Percentiles rank a stretch among this genome's conserved stretches.
Evolutionary conservation across 2,113 vertebrate species (phyloP).

Genomic region (Stictonetta naevosa): DNA sequence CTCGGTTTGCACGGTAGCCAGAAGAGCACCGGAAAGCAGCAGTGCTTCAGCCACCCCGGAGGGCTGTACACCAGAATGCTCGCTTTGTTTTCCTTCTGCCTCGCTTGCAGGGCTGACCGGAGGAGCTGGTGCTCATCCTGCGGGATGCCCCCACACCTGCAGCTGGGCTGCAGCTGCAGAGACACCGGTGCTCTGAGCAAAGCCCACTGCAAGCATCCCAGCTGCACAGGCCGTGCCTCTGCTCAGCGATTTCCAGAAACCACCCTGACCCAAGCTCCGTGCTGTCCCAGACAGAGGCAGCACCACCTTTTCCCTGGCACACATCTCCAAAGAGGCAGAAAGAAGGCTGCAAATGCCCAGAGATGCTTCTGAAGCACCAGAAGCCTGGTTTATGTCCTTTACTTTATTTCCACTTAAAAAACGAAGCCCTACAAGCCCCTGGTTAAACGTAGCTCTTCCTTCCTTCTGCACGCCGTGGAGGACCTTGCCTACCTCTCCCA

Average conservation of each 20-base stretch:
- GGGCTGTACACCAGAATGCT: neutral
- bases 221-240: fast-evolving
- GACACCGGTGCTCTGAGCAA: fast-evolving
- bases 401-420: conserved; percentile 28
- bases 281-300: neutral
- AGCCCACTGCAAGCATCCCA: fast-evolving
- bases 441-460: neutral
- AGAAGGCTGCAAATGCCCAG: neutral
- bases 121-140: fast-evolving
- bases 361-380: neutral
- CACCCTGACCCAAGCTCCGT: fast-evolving
- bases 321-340: fast-evolving
- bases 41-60: no score
- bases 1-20: neutral
- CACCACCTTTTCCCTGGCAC: neutral
- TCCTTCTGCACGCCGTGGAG: neutral
- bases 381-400: conserved; percentile 28
- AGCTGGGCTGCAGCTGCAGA: neutral
- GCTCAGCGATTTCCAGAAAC: neutral
- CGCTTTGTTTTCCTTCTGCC: neutral
- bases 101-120: neutral
- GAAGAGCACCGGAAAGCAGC: no score
- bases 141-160: fast-evolving
- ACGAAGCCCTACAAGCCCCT: neutral
- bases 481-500: conserved; percentile 26